Percentiles rank a stretch among this genome's conserved stretches.
phyloP scores from a whole-genome alignment of 1,140 invertebrate species.

The Macrosteles quadrilineatus region DNA sequence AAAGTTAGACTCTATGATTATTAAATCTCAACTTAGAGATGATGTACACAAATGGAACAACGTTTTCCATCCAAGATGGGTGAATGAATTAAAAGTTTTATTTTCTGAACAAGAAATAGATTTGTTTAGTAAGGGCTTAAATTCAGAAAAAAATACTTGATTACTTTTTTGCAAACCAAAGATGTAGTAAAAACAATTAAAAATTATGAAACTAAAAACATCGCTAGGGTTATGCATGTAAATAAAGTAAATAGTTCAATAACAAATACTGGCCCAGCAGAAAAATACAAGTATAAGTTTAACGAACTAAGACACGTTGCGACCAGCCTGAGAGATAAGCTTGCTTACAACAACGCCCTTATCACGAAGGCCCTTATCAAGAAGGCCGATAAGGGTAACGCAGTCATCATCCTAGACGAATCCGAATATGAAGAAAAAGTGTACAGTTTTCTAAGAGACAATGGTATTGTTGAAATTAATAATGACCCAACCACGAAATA shows the following conservation, averaged over 20 bases:
- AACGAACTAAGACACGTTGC: not conserved
- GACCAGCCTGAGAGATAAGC: not conserved
- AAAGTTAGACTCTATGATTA: too few species aligned
- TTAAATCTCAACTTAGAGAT: not conserved
- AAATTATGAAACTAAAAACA: not conserved
- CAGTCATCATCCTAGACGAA: too few species aligned
- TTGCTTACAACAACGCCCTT: not conserved
- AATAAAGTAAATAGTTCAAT: not conserved
- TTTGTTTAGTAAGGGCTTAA: not conserved
- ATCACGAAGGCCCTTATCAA: too few species aligned
- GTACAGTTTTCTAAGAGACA: too few species aligned
- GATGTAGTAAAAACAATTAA: not conserved
- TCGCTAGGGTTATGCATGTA: not conserved
- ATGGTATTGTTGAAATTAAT: too few species aligned
- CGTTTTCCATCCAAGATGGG: not conserved
- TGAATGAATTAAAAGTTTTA: not conserved
- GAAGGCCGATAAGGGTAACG: too few species aligned
- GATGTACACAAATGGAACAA: not conserved
- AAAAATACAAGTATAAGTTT: not conserved
- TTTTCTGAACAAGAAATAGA: not conserved
- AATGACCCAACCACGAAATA: too few species aligned
- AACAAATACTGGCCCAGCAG: not conserved
- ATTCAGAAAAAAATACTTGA: not conserved
- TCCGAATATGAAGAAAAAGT: too few species aligned
- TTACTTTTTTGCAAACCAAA: not conserved